Percentiles rank a stretch among this genome's conserved stretches.
These are phyloP conservation scores for Apodemus sylvaticus DNA, from an alignment of 2,113 vertebrate species.

Conservation along the genomic window DNA sequence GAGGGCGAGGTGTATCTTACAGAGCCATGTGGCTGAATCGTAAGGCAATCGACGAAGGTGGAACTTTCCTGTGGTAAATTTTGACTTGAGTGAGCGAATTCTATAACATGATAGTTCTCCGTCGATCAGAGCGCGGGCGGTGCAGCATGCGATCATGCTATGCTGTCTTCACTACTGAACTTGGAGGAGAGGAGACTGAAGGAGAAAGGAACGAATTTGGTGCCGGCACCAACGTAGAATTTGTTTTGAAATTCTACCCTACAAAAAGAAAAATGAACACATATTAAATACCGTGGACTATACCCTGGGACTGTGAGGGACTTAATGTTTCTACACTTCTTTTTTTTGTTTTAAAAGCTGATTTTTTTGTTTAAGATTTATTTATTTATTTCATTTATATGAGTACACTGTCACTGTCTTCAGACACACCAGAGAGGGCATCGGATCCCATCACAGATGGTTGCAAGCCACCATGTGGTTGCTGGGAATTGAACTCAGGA, in stretches of 20 bases:
- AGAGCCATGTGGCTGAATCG: conserved; percentile 86
- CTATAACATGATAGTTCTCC: conserved; percentile 74
- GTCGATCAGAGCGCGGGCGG: conserved; percentile 55
- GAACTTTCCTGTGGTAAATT: conserved; percentile 72
- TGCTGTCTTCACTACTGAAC: conserved; percentile 86
- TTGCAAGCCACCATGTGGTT: too few species aligned
- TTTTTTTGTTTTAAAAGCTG: neutral
- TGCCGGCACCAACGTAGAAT: conserved; percentile 94
- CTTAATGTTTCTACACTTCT: neutral
- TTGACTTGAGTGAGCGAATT: conserved; percentile 62
- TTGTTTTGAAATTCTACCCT: conserved; percentile 99
- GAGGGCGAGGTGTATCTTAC: conserved; percentile 83
- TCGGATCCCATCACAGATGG: too few species aligned
- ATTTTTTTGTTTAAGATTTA: too few species aligned
- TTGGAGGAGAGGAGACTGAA: conserved; percentile 92
- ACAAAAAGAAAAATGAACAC: conserved; percentile 64
- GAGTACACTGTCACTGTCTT: too few species aligned
- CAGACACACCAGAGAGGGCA: too few species aligned
- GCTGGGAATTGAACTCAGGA: too few species aligned
- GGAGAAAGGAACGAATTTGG: conserved; percentile 96
- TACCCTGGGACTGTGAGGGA: neutral
- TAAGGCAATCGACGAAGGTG: conserved; percentile 89
- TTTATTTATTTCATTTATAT: too few species aligned
- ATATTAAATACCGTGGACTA: neutral
- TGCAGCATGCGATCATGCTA: conserved; percentile 82